Evolutionary conservation across 2,888 invertebrate genomes (phyloP), one percentile per base, ranked within the genome.

Genomic region (Athalia cordata): DNA sequence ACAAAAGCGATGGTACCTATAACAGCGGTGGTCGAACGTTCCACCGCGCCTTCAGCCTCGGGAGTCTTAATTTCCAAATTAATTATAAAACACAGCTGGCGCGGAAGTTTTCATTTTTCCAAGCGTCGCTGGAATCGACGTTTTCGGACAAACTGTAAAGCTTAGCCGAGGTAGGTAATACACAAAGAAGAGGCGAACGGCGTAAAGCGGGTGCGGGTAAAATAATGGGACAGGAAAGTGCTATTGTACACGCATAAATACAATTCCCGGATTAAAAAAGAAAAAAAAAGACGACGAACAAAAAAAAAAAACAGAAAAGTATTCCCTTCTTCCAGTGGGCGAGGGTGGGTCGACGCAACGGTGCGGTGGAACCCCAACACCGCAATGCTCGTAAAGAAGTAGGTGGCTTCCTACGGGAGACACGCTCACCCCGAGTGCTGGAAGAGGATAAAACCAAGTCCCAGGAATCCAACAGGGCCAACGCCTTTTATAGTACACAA

Each of bases 321-420:
- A 70, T 29, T 49, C 78, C 78, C 61, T 64, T 9, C 11, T 52
- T 64, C 57, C 52, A n/a, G 45, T 29, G 78, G 66, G 68, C 74
- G 74, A 57, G 77, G 62, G 77, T 79, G 67, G 79, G 76, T 77
- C 74, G 72, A 77, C 55, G 65, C 50, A 29, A 55, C 43, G 11
- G 62, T 62, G 47, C 52, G n/a, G 70, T 45, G 13, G 61, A 70
- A 70, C 67, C 74, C 77, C 62, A 77, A 72, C 80, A 81, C 79
- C 80, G 81, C 84, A 84, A 84, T 82, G 82, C 82, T 84, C 85
- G 82, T 85, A 85, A 85, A 85, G 80, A 78, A 74, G 72, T 59
- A 29, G 59, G 72, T 72, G 72, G 72, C 72, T 72, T 72, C 72
- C 52, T 59, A 59, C 29, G 72, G 13, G 72, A 72, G 72, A 72